Conservation (phyloP, 2,888 invertebrate genomes). For the Dysmachus trigonus region DNA sequence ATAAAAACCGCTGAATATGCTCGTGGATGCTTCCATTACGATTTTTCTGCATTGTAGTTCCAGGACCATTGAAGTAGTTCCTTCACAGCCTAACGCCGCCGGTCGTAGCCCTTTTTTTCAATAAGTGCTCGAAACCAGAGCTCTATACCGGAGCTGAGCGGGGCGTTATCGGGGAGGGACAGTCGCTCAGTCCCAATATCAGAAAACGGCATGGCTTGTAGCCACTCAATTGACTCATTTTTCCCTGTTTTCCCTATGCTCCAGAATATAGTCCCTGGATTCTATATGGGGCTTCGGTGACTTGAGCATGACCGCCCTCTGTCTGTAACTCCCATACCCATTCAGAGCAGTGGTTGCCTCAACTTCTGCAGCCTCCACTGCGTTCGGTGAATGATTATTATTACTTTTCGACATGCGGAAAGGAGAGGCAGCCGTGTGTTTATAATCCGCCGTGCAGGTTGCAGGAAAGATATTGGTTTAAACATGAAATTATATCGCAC, state of each 20-base stretch:
- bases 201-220: neutral
- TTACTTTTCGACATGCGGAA: neutral
- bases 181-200: neutral
- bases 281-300: neutral
- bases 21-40: neutral
- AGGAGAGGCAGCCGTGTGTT: constrained; percentile 10
- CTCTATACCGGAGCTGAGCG: too few species aligned
- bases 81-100: neutral
- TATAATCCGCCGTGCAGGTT: constrained; percentile 21
- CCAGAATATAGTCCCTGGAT: neutral
- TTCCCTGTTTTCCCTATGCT: neutral
- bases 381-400: neutral
- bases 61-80: neutral
- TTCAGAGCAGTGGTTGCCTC: neutral
- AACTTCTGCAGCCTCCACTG: constrained; percentile 9
- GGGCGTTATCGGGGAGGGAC: neutral
- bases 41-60: neutral
- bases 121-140: neutral
- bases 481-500: neutral
- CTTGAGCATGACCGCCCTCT: neutral
- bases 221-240: neutral
- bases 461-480: constrained; percentile 33
- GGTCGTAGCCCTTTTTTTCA: neutral
- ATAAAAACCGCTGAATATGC: neutral
- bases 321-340: neutral